Base-by-base conservation (phyloP, 2,113 vertebrate genomes). In the Embiotoca jacksoni region DNA sequence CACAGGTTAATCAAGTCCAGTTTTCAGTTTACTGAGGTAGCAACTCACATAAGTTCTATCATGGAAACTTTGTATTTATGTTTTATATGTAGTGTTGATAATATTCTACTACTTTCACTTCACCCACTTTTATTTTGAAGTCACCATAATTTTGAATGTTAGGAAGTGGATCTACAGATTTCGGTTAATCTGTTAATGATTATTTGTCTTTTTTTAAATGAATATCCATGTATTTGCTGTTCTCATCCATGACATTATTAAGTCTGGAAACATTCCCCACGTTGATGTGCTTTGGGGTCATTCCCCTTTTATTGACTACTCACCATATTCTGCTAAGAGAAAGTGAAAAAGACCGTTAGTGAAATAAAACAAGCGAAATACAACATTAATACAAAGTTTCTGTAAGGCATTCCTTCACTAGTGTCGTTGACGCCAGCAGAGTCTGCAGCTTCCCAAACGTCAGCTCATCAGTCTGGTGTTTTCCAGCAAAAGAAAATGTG, bases 401-500 rank as follows among this genome's bases (percentile, higher is more conserved):
- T 79, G 86, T 94, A 95, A 95, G 94, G 94, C 94, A 92, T 90
- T 85, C 87, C 88, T 90, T 89, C 83, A 36, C 23, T 23, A 23
- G 23, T 23, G 23, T 23, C 23, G 23, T 23, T 23, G 23, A 23
- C 64, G 14, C 53, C 78, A 73, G 80, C 80, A 46, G 70, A 64
- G 65, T 78, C 67, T 53, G 81, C 79, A 81, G 81, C 82, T 73
- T 81, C 66, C 60, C 52, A 31, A 68, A 72, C 82, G 57, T 15
- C 67, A 66, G 41, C 75, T 72, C 67, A 50, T 49, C 66, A 39
- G 57, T 75, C 82, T 53, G 56, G 41, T 66, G 46, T 67, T 73
- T 72, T 50, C 54, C 73, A 87, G 84, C 60, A 76, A 70, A 83
- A 73, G 32, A 66, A 80, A 72, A 66, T 36, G 56, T 57, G 58